Base-by-base conservation (phyloP, 2,888 invertebrate genomes). In the Ophioninae sp. region DNA sequence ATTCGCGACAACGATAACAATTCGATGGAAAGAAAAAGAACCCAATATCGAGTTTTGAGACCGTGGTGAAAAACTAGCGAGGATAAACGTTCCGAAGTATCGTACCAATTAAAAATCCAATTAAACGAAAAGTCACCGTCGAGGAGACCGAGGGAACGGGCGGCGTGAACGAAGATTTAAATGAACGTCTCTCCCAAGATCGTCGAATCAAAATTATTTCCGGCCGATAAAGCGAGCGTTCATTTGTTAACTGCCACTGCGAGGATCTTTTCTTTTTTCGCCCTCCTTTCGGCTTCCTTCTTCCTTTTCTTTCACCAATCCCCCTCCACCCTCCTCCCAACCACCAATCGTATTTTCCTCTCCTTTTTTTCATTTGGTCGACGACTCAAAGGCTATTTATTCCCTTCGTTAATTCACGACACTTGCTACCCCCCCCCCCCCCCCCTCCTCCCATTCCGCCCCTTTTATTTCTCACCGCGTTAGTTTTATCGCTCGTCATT, bases 401-500 rank as follows among this genome's bases (percentile, higher is more conserved):
- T 78, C 77, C 78, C 69, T 79, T 80, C 79, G 85, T 86, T 87
- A 87, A 87, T 85, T 87, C 85, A 73, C 79, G 85, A 85, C 78
- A 65, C 77, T 80, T 73, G 70, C 65, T 62, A 64, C 30, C 41
- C 50, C 64, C 10, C 37, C 57, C 59, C 72, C 62, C 10, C 7
- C 57, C 59, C 72, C 41, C 80, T 82, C 82, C 83, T 83, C 78
- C 74, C 74, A 81, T 78, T 75, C 86, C 2, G 41, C 41, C 8
- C 41, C 87, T 87, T 88, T 87, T 89, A 87, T 86, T 85, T 83
- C 87, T 85, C 83, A 86, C 85, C 87, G 88, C 89, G 91, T 91
- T 91, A 91, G 91, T 90, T 92, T 92, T 92, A 92, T 91, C 89
- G 91, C 92, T 90, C 90, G 91, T 92, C 91, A 92, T 91, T 92